Evolutionary conservation across 2,797 vertebrate species (phyloP).

Genomic region (Taeniopygia guttata): DNA sequence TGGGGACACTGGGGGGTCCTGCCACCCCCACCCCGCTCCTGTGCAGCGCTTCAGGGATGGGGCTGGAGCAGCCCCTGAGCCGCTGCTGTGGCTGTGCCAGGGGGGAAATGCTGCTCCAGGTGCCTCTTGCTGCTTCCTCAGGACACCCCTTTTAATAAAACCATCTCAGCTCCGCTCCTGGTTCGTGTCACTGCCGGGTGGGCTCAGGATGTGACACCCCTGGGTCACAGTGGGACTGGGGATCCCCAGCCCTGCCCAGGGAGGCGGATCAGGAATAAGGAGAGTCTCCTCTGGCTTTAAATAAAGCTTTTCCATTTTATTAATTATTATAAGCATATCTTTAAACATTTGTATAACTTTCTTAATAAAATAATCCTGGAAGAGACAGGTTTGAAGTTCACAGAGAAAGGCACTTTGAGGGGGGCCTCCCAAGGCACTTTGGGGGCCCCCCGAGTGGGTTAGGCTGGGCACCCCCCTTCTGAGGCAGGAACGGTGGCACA

Average conservation of each 20-base stretch:
- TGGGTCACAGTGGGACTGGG: not conserved
- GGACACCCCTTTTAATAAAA: conserved; percentile 24
- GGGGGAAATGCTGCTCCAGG: not conserved
- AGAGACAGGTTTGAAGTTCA: too few species aligned
- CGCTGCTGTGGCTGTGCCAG: fast-evolving
- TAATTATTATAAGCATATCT: conserved; percentile 76
- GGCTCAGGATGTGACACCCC: not conserved
- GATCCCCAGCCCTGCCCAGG: not conserved
- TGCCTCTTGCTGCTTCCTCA: not conserved
- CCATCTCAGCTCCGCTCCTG: not conserved
- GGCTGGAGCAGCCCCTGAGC: not conserved
- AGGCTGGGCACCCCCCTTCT: not conserved
- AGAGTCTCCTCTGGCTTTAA: conserved; percentile 62
- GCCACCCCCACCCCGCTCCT: not conserved
- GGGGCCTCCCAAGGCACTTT: not conserved
- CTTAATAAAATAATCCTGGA: too few species aligned
- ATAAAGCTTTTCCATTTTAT: conserved; percentile 78
- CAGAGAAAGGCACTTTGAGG: too few species aligned
- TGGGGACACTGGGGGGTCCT: not conserved
- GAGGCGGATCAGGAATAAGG: not conserved
- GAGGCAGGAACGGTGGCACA: not conserved
- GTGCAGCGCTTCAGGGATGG: not conserved
- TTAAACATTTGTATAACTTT: conserved; percentile 76
- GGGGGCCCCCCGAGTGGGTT: not conserved
- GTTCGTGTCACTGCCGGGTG: not conserved